Evolutionary conservation across 2,797 vertebrate species (phyloP), one percentile per base, ranked within the genome.

Genomic region (Scyliorhinus canicula): DNA sequence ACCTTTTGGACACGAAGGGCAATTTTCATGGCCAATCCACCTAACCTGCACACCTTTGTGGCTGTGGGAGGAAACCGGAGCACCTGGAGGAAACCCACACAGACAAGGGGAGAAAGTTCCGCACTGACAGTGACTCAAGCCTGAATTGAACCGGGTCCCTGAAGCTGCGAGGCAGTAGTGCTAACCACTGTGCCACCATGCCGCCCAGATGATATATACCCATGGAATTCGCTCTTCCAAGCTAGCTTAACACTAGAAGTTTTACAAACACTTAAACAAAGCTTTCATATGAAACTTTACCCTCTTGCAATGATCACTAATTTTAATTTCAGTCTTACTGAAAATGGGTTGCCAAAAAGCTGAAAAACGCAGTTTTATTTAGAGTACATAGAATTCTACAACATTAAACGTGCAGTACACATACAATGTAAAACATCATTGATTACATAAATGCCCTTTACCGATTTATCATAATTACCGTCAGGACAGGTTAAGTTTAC

Each of bases 321-420:
- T 74, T 94, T 94, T 94, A 47, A 28, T 52, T 91, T 40, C 88
- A 63, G 60, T 63, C 35, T 63, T 63, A 57, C 86, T 90, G 16
- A n/a, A 60, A 40, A 60, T 90, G 16, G 85, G 52, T 31, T 88
- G 50, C 35, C 55, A 60, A 35, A 57, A 90, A 90, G 28, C 84
- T 85, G 26, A 57, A 86, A 44, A 28, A 55, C 16, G 40, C 74
- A 35, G 55, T 60, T n/a, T 44, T 21, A 11, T 91, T 91, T 24
- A 44, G 35, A 65, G 8, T 26, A 40, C 24, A 44, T 35, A 60
- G 4, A 31, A 60, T 90, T 90, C 14, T n/a, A 90, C 28, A 90
- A 90, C 2, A 16, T n/a, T 88, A 57, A 88, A 57, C 85, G 26
- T 47, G 40, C 28, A 88, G 6, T 19, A 93, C 14, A n/a, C 26